Evolutionary conservation across 2,888 invertebrate species (phyloP).

Genomic region (Epinotia brunnichana): DNA sequence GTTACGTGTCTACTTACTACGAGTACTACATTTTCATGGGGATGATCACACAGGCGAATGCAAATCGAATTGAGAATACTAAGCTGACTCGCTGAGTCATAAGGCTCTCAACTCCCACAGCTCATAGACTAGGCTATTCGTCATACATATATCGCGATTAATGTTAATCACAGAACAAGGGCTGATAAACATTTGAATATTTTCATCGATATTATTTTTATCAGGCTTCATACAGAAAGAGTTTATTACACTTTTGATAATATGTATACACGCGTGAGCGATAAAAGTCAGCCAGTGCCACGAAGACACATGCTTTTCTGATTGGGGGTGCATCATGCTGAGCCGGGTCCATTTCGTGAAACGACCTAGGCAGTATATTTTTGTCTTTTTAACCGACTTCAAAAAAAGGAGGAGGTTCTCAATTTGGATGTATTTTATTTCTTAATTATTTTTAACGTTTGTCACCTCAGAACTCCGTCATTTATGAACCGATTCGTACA

Average conservation of each 20-base stretch:
- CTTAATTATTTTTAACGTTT: too few species aligned
- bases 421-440: too few species aligned
- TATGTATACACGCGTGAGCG: not conserved
- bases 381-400: too few species aligned
- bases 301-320: slow-evolving; percentile 4
- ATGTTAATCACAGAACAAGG: slow-evolving; percentile 6
- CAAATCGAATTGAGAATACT: slow-evolving; percentile 6
- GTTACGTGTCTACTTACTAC: not conserved
- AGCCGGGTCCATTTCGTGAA: too few species aligned
- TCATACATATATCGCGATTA: slow-evolving; percentile 13
- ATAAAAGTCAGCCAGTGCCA: not conserved
- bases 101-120: not conserved
- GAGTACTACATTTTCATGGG: not conserved
- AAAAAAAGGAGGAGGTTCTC: too few species aligned
- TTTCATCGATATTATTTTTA: slow-evolving; percentile 24
- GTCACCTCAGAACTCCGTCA: too few species aligned
- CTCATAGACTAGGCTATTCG: not conserved
- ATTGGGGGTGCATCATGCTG: not conserved
- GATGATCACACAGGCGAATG: not conserved
- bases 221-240: slow-evolving; percentile 3
- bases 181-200: slow-evolving; percentile 14
- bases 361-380: too few species aligned
- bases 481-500: too few species aligned
- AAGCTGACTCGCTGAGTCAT: slow-evolving; percentile 18
- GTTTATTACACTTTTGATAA: slow-evolving; percentile 14